A percentile compares a stretch with the other conserved stretches of the same genome.
phyloP scores from a whole-genome alignment of 53 echinoderm and acorn worm species.

The Crossaster papposus region DNA sequence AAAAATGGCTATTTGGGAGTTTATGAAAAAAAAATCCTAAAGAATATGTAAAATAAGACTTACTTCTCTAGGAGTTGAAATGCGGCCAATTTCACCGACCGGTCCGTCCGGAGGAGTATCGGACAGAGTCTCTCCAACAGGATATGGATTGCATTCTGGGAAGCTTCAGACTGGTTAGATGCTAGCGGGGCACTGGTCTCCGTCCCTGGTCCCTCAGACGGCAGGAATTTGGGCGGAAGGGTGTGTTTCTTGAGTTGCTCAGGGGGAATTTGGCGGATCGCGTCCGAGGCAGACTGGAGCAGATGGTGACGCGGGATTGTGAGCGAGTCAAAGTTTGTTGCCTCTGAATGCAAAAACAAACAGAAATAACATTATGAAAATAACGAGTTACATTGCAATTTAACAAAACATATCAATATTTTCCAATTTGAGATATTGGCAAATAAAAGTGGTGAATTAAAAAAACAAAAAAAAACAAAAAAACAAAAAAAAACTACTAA shows the following conservation, averaged over 20 bases:
- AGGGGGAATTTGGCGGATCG: constrained; percentile 31
- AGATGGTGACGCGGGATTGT: constrained; percentile 40
- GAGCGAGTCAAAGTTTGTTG: constrained; percentile 9
- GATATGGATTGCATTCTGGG: constrained; percentile 49
- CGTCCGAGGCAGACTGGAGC: constrained; percentile 57
- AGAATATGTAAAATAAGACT: constrained; percentile 16
- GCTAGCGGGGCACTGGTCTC: background rate
- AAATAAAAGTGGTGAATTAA: no score
- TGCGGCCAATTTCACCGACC: constrained; percentile 60
- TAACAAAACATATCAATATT: no score
- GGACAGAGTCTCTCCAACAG: constrained; percentile 53
- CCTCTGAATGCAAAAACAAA: constrained; percentile 24
- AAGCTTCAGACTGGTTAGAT: background rate
- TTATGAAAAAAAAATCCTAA: background rate
- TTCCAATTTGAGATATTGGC: no score
- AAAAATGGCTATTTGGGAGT: background rate
- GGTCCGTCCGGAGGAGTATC: constrained; percentile 30
- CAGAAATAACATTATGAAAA: background rate
- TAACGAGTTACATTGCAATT: no score
- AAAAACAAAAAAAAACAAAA: no score
- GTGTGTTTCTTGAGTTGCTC: constrained; percentile 61
- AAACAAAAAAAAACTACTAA: no score
- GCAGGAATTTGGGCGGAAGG: constrained; percentile 4
- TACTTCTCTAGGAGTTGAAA: constrained; percentile 66
- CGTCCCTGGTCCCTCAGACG: background rate